Evolutionary conservation across 2,888 invertebrate species (phyloP).

Genomic region (Xanthostigma xanthostigma): DNA sequence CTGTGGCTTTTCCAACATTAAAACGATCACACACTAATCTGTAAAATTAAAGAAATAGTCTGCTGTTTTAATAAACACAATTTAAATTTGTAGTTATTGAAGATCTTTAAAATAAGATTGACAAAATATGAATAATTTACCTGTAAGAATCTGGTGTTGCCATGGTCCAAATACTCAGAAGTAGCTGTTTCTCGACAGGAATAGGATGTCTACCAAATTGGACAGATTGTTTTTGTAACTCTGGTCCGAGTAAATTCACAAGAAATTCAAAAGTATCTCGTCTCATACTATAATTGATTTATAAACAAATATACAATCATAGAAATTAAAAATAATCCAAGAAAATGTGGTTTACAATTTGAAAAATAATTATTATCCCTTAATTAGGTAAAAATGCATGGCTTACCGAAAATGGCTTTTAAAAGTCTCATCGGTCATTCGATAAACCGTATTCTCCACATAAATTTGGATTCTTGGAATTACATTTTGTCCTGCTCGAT

Average conservation of each 20-base stretch:
- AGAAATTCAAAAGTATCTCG: conserved; percentile 8
- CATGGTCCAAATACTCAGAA: conserved; percentile 9
- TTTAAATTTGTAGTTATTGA: background rate
- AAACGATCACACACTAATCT: conserved; percentile 13
- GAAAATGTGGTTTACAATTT: too few relatives aligned
- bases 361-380: too few relatives aligned
- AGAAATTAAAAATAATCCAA: too few relatives aligned
- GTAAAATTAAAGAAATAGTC: conserved; percentile 1
- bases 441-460: background rate
- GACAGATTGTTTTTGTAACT: conserved; percentile 1
- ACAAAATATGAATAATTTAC: background rate
- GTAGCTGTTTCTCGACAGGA: conserved; percentile 7
- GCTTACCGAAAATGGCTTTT: background rate
- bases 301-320: background rate
- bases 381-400: too few relatives aligned
- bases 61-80: background rate
- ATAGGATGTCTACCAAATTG: conserved; percentile 8
- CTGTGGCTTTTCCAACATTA: conserved; percentile 13
- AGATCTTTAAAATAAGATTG: too few relatives aligned
- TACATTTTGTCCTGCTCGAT: background rate
- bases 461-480: background rate
- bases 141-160: conserved; percentile 11
- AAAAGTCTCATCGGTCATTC: conserved; percentile 1
- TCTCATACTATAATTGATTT: conserved; percentile 5
- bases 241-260: conserved; percentile 7